A percentile compares a stretch with the other conserved stretches of the same genome.
Conservation (phyloP, 2,888 invertebrate genomes). For the Caenorhabditis drosophilae region DNA sequence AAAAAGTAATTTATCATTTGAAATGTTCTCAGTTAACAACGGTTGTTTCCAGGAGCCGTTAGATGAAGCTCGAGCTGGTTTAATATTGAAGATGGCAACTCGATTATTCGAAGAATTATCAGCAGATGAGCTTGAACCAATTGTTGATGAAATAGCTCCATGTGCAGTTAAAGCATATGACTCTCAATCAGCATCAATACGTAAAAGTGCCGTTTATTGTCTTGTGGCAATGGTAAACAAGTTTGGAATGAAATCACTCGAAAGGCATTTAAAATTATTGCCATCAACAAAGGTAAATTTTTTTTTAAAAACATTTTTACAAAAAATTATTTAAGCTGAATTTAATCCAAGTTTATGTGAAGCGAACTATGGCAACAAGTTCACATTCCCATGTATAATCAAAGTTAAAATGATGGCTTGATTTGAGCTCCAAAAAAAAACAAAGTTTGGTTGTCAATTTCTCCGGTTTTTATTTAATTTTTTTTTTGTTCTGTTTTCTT, state of each 20-base stretch:
- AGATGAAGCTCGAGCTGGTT: slow-evolving; percentile 15
- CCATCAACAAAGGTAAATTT: slow-evolving; percentile 8
- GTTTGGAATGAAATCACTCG: slow-evolving; percentile 23
- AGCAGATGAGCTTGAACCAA: slow-evolving; percentile 22
- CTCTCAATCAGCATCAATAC: slow-evolving; percentile 20
- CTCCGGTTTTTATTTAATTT: too few species aligned
- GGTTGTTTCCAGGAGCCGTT: slow-evolving; percentile 9
- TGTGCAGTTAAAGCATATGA: slow-evolving; percentile 23
- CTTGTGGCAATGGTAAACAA: slow-evolving; percentile 39
- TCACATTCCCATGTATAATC: slow-evolving; percentile 25
- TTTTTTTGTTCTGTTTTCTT: too few species aligned
- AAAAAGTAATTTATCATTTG: slow-evolving; percentile 11
- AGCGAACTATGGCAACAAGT: slow-evolving; percentile 29
- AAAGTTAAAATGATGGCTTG: too few species aligned
- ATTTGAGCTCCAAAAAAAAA: too few species aligned
- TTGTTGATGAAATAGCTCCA: slow-evolving; percentile 31
- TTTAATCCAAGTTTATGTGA: slow-evolving; percentile 27
- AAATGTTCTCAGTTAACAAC: background rate
- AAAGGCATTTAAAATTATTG: slow-evolving; percentile 13
- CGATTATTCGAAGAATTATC: slow-evolving; percentile 20
- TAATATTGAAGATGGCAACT: slow-evolving; percentile 37
- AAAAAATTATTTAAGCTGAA: slow-evolving; percentile 5
- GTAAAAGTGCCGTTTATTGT: slow-evolving; percentile 34
- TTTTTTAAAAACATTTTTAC: background rate
- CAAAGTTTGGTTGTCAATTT: too few species aligned